Conservation (phyloP, 37 sponge, comb jelly and placozoan genomes). For the Amphimedon queenslandica region DNA sequence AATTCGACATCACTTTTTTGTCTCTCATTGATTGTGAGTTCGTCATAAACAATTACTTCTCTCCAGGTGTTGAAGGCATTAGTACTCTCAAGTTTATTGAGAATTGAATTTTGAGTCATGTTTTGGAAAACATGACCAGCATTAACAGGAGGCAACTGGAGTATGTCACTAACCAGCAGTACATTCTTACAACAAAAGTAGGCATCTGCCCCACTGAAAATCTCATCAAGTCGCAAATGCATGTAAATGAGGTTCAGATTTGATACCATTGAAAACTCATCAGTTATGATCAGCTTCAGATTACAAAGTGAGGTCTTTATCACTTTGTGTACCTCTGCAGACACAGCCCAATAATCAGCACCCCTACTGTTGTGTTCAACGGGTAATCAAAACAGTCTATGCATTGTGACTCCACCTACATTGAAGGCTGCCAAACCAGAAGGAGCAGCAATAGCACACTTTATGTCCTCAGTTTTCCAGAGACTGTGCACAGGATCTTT, state of each 20-base stretch:
- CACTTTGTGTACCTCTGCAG: constrained; percentile 29
- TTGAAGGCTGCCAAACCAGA: constrained; percentile 48
- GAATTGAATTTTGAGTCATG: constrained; percentile 18
- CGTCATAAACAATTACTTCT: constrained; percentile 43
- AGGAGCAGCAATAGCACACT: constrained; percentile 27
- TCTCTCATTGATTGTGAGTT: no score
- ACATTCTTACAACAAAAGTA: constrained; percentile 34
- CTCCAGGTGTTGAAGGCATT: constrained; percentile 47
- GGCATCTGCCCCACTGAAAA: constrained; percentile 27
- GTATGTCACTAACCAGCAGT: constrained; percentile 55
- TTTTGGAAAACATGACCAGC: constrained; percentile 30
- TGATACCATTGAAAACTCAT: constrained; percentile 66
- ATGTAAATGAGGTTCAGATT: constrained; percentile 39
- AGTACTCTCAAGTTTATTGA: constrained; percentile 16
- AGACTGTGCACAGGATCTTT: constrained; percentile 12
- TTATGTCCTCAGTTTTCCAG: constrained; percentile 1
- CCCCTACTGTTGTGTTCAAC: constrained; percentile 44
- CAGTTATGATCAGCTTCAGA: constrained; percentile 48
- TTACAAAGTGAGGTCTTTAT: constrained; percentile 27
- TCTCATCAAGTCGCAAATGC: constrained; percentile 42
- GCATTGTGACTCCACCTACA: constrained; percentile 37
- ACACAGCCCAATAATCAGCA: constrained; percentile 50
- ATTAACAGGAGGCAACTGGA: constrained; percentile 48
- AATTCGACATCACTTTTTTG: no score
- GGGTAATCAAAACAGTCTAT: constrained; percentile 30